Base-by-base conservation (phyloP, 2,888 invertebrate genomes). In the Meganola albula region DNA sequence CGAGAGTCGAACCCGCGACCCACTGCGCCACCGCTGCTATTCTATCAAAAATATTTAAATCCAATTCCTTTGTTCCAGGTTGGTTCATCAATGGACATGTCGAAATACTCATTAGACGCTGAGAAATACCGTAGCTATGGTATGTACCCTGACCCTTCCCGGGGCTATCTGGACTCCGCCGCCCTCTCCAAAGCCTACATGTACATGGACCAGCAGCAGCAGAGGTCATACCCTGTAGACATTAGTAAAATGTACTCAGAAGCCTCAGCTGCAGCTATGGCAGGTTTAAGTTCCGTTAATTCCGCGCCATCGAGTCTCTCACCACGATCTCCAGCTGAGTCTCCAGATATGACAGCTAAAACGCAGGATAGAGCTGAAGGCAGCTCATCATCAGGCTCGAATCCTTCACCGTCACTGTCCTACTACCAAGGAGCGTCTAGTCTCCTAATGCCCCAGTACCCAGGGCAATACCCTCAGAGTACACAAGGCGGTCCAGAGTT, bases 101-200 rank as follows among this genome's bases (percentile, higher is more conserved):
- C 87, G 1, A 92, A 92, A 62, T 92, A 93, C 66, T 91, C 92
- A 6, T 89, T 92, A 80, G 92, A 92, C 49, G 91, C 91, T 0
- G 93, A 93, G 55, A 93, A 93, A 56, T 93, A 93, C 70, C 87
- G 93, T 31, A 90, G 90, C 11, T 93, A 92, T 76, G 90, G 91
- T 37, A 92, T 92, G 92, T 92, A 92, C 61, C 89, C 91, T 0
- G 92, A 92, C 51, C 90, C 92, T 0, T 92, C 92, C 11, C 85
- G 92, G 1, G 89, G 90, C 31, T 92, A 93, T 64, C 79, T 92
- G 30, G 92, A 92, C 67, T 90, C 92, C 0, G 91, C 92, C 2
- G 91, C 92, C 4, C 74, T 91, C 7, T 90, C 91, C 59, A 93
- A 93, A 64, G 92, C 92, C 1, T 93, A 92, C 71, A 90, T 92